Base-by-base conservation (phyloP, 2,113 vertebrate genomes). In the Bos javanicus region DNA sequence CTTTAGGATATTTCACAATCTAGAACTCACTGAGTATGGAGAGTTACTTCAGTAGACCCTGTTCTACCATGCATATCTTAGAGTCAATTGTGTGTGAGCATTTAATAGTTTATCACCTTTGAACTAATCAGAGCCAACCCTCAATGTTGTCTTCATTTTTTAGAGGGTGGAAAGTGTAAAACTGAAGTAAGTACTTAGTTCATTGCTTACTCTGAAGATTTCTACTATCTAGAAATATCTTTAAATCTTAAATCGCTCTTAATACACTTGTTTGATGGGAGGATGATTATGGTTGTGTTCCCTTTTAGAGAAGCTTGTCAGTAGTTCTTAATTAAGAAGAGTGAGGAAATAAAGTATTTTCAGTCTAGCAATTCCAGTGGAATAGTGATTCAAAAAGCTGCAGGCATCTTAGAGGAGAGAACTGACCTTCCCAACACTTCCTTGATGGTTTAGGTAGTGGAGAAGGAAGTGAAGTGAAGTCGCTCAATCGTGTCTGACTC, bases 211-310 rank as follows among this genome's bases (percentile, higher is more conserved):
- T 86, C 26, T 95, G 30, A 92, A 96, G 86, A 62, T 11, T 67
- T 95, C 48, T 60, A 46, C 64, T 92, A 94, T 95, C 64, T 78
- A 88, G 78, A 97, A 90, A 60, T 74, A 64, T 39, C 43, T 97
- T 95, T 92, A 89, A 96, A 80, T 95, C 43, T 92, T 93, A 96
- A 96, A 84, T 90, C 87, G 78, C 9, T 94, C 39, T 95, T 95
- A 83, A 39, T 95, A 57, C 1, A 26, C 16, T 92, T 86, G 26
- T 89, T 91, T 96, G 85, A 48, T 96, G 52, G 95, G 71, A 91
- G 39, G 3, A 33, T 95, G 84, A 60, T 96, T 94, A 46, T 74
- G 60, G 28, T 95, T 81, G 43, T 91, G 50, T 94, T 90, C 3
- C 21, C 43, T 97, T 91, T 87, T 86, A 92, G 48, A 16, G 93